phyloP scores from a whole-genome alignment of 2,113 vertebrate genomes.

The Rafetus swinhoei region DNA sequence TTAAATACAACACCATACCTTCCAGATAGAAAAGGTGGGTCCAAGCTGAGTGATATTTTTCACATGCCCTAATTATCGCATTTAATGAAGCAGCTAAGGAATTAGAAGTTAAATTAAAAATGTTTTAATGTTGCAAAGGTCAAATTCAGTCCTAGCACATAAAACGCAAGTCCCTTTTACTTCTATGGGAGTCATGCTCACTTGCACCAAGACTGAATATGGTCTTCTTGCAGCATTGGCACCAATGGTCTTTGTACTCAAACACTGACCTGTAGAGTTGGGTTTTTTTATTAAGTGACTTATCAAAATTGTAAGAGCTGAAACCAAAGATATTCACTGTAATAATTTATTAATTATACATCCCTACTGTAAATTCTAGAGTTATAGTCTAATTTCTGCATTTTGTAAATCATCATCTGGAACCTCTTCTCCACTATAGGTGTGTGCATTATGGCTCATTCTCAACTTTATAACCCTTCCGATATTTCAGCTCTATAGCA shows the following conservation, averaged over 20 bases:
- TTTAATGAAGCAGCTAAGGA: neutral
- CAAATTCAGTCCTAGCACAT: neutral
- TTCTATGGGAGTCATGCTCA: neutral
- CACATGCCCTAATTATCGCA: neutral
- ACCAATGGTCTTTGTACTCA: neutral
- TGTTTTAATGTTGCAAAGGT: neutral
- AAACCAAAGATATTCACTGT: neutral
- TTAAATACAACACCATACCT: neutral
- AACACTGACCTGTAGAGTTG: neutral
- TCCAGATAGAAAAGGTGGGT: neutral
- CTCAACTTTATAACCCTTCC: neutral
- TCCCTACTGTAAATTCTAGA: neutral
- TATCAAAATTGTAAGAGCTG: neutral
- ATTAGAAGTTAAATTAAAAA: neutral
- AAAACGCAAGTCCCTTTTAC: neutral
- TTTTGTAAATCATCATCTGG: neutral
- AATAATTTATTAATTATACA: neutral
- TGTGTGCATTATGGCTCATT: neutral
- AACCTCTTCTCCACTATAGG: neutral
- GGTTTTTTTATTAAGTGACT: neutral
- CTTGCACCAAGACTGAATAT: neutral
- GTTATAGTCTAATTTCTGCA: neutral
- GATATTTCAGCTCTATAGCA: neutral
- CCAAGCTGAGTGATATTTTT: neutral
- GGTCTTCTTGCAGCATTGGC: neutral